Evolutionary conservation across 2,113 vertebrate species (phyloP), one percentile per base, ranked within the genome.

Genomic region (Hydropotes inermis): DNA sequence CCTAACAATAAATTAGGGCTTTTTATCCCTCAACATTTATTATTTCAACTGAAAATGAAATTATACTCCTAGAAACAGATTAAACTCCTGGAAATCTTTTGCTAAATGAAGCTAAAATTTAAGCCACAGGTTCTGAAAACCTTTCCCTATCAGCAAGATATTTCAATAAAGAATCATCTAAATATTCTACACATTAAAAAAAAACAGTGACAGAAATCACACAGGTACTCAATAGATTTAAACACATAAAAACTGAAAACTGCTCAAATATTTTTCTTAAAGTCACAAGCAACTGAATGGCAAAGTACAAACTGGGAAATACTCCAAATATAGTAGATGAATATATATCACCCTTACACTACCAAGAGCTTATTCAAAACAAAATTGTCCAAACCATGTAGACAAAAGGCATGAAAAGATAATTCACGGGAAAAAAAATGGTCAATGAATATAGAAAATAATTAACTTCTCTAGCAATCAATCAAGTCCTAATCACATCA

Each of bases 71-170:
- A 54, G 50, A 83, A 83, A 83, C 50, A 55, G 81, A 55, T 36
- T 55, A 55, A 83, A 83, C 88, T 94, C 47, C 57, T 85, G 6
- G 9, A 91, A 76, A 94, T 83, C 70, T 87, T 86, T 78, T 92
- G 61, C 11, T 57, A 89, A 91, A 45, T 94, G 57, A 96, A 94
- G 52, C 57, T 61, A 86, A 91, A 95, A 94, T 88, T 86, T 93
- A 95, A 86, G 45, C 30, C 33, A 64, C 28, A 81, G 15, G 54
- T 43, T 95, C 64, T 89, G 27, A 92, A 97, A 97, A 87, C 15
- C 21, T 97, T 64, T 70, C 10, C n/a, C 14, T 54, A 13, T 25
- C 54, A 90, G 60, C 89, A 45, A 87, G 87, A 54, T 58, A 87
- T 45, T 87, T 89, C 85, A 21, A 74, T 87, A 83, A 78, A 84